These are phyloP conservation scores for Melanotus villosus DNA, from an alignment of 2,888 invertebrate species.

Conservation along the genomic window DNA sequence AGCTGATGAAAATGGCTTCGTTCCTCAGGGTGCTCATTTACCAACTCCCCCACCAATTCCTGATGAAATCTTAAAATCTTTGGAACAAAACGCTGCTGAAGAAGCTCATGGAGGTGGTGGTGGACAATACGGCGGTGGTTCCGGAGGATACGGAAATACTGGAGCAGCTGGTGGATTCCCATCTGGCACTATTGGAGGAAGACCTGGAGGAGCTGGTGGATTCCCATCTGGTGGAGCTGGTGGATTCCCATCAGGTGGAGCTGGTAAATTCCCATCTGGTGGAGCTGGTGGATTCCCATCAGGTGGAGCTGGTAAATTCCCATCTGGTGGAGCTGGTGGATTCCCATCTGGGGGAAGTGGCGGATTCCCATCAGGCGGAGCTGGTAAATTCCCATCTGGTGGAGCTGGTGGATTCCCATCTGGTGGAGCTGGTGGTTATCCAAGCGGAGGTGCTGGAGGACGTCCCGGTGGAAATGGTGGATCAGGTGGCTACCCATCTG, in stretches of 20 bases:
- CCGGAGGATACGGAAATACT: constrained; percentile 54
- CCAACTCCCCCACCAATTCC: constrained; percentile 78
- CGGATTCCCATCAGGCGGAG: constrained; percentile 49
- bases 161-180: constrained; percentile 53
- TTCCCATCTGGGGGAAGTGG: constrained; percentile 49
- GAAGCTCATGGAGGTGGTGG: constrained; percentile 61
- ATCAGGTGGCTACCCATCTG: constrained; percentile 24
- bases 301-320: constrained; percentile 53
- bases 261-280: constrained; percentile 54
- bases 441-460: constrained; percentile 45
- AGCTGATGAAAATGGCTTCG: constrained; percentile 79
- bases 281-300: constrained; percentile 51
- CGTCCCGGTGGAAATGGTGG: constrained; percentile 16
- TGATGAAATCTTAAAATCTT: constrained; percentile 74
- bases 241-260: constrained; percentile 55
- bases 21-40: constrained; percentile 72
- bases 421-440: constrained; percentile 48
- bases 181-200: constrained; percentile 52
- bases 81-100: constrained; percentile 71
- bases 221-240: constrained; percentile 52
- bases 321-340: constrained; percentile 49
- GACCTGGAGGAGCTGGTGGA: constrained; percentile 55
- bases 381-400: constrained; percentile 47
- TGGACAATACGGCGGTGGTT: constrained; percentile 49
- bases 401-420: constrained; percentile 50